Conservation (phyloP, 1,140 invertebrate genomes). For the Orchesella cincta region DNA sequence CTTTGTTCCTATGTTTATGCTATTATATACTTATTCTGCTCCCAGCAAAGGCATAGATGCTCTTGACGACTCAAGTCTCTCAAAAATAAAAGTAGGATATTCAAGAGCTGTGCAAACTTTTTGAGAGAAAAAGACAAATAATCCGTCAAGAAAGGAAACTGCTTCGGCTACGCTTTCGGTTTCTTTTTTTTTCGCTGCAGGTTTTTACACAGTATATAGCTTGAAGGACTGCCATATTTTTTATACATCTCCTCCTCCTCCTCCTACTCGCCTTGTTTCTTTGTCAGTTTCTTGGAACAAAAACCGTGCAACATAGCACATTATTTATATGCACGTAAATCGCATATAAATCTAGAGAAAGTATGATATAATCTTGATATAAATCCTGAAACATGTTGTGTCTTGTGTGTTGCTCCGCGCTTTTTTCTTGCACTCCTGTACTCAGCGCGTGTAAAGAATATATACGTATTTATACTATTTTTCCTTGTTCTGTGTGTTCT, state of each 20-base stretch:
- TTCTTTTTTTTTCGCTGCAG: too few relatives aligned
- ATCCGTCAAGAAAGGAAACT: background rate
- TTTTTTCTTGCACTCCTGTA: background rate
- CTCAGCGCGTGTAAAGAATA: background rate
- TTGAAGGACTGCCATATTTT: background rate
- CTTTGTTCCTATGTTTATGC: too few relatives aligned
- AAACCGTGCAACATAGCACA: background rate
- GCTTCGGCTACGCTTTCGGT: too few relatives aligned
- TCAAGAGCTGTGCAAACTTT: background rate
- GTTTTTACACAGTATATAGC: background rate
- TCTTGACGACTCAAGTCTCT: background rate
- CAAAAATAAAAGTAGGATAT: too few relatives aligned
- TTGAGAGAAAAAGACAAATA: background rate
- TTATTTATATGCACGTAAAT: background rate
- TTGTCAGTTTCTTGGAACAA: background rate
- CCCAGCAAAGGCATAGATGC: background rate
- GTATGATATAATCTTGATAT: background rate
- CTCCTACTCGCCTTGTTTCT: background rate
- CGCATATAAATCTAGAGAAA: background rate
- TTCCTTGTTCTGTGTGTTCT: background rate
- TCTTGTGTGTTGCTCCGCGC: background rate
- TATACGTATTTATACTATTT: background rate
- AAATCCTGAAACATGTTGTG: background rate
- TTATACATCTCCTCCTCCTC: background rate
- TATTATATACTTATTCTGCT: too few relatives aligned